These are phyloP conservation scores for Catocala sponsa DNA, from an alignment of 2,888 invertebrate species.

Conservation along the genomic window DNA sequence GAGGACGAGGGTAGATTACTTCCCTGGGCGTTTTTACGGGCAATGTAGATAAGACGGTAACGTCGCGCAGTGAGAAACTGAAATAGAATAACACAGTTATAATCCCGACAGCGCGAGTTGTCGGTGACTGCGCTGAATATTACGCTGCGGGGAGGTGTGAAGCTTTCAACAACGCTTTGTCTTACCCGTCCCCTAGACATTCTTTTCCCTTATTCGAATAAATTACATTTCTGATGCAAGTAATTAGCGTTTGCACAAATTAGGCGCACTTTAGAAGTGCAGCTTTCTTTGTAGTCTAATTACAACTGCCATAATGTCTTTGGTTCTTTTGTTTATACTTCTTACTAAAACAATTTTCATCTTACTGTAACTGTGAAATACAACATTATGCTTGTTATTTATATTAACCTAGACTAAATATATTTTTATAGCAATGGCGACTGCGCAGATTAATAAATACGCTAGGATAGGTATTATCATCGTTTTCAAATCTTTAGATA, in stretches of 20 bases:
- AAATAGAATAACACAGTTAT: slow-evolving; percentile 41
- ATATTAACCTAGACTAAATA: no score
- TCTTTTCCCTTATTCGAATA: slow-evolving; percentile 1
- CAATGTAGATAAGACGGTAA: slow-evolving; percentile 48
- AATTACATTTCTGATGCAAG: slow-evolving; percentile 9
- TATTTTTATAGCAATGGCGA: no score
- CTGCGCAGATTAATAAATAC: no score
- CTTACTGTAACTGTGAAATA: no score
- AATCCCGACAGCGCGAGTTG: slow-evolving; percentile 21
- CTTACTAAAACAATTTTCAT: no score
- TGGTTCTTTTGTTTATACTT: no score
- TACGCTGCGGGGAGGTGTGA: slow-evolving; percentile 41
- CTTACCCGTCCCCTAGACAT: background rate
- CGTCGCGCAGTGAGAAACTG: slow-evolving; percentile 14
- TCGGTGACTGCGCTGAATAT: slow-evolving; percentile 29
- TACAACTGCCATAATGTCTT: background rate
- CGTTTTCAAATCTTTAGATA: no score
- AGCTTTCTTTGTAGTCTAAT: background rate
- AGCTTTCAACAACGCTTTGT: slow-evolving; percentile 44
- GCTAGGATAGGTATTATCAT: no score
- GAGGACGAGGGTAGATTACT: slow-evolving; percentile 31
- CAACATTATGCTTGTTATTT: no score
- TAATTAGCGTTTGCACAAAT: slow-evolving; percentile 6
- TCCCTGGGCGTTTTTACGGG: slow-evolving; percentile 42
- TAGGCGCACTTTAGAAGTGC: background rate